Evolutionary conservation across 2,797 vertebrate genomes (phyloP), one percentile per base, ranked within the genome.

Genomic region (Buceros bicornis): DNA sequence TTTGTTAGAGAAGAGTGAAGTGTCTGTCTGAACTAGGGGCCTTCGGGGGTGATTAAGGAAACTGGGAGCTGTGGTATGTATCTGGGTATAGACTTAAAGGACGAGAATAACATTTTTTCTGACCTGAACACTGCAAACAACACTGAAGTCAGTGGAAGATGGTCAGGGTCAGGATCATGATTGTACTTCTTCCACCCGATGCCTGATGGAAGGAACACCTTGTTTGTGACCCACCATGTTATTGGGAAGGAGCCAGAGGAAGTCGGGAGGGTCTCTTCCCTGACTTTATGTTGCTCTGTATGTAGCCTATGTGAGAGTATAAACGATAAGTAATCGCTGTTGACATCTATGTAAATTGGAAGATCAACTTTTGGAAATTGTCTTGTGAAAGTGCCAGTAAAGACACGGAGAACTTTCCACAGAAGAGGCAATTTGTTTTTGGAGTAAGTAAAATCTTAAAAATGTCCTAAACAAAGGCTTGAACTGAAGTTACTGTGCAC

Each of bases 141-240:
- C 16, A 6, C 40, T 66, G 58, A 66, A 51, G 42, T 51, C 33
- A 54, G 35, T 45, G 17, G 31, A 37, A 82, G 13, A 7, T 37
- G 11, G 28, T 18, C 13, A 50, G 20, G 22, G 45, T 57, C 24
- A 24, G 35, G 35, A 57, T 47, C 3, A 6, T n/a, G 43, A 16
- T 60, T 45, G 8, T 35, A 37, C 8, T 29, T 33, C 31, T 76
- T 64, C 35, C 21, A 62, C 2, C 6, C 0, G 0, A 33, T 48
- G 28, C 40, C 15, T 67, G 33, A 48, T 56, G 31, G 65, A 91
- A 76, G 19, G 25, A 45, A 8, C 25, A 33, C 13, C 21, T 54
- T 72, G 20, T 69, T 69, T 72, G 26, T 45, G 56, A 42, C 17
- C 61, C 29, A 25, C 13, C 1, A 1, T 31, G 13, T 67, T 50